phyloP scores from a whole-genome alignment of 2,888 invertebrate species.

The Standfussiana lucernea region DNA sequence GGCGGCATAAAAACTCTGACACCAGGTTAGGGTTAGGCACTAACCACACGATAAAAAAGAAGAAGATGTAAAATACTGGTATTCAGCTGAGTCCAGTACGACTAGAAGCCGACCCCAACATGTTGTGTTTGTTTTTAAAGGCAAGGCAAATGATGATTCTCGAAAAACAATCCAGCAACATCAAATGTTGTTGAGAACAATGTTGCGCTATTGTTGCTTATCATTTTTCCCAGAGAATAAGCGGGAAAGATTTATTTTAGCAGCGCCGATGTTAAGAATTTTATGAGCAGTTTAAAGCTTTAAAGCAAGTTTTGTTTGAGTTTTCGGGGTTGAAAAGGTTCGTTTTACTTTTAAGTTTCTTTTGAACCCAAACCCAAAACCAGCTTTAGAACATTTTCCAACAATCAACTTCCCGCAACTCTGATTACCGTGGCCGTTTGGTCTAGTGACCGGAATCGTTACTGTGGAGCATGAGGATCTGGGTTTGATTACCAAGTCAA shows the following conservation, averaged over 20 bases:
- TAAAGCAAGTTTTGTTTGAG: constrained; percentile 1
- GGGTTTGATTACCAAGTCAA: background rate
- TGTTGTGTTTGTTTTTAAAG: no score
- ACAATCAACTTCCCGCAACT: constrained; percentile 3
- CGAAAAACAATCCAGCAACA: no score
- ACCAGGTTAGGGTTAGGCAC: no score
- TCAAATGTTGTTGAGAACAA: background rate
- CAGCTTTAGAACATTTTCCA: constrained; percentile 16
- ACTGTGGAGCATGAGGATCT: background rate
- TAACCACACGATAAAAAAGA: no score
- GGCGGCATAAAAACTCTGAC: no score
- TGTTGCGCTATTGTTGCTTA: background rate
- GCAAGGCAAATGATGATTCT: no score
- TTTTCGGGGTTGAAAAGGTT: background rate
- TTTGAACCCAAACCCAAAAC: constrained; percentile 20
- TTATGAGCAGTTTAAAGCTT: background rate
- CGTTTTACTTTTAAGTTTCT: background rate
- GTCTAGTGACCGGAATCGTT: background rate
- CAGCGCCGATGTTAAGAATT: background rate
- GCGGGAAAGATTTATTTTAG: background rate
- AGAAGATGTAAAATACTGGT: no score
- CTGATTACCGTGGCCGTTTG: background rate
- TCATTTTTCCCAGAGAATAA: background rate
- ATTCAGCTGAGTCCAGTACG: no score
- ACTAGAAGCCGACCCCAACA: no score